These are phyloP conservation scores for Euplagia quadripunctaria DNA, from an alignment of 2,888 invertebrate species.

Conservation along the genomic window DNA sequence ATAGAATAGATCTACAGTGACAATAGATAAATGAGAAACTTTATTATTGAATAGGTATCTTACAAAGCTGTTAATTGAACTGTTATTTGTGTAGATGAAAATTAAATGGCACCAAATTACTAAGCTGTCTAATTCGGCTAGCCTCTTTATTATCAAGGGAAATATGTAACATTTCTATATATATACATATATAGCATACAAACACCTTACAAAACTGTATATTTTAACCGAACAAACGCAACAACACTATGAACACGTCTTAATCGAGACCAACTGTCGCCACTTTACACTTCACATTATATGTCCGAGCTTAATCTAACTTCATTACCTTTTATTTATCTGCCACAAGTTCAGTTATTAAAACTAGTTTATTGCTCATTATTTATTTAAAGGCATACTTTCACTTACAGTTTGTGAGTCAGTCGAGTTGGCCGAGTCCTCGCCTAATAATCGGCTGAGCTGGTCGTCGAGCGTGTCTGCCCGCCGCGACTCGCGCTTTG, in stretches of 20 bases:
- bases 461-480: constrained; percentile 70
- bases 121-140: constrained; percentile 42
- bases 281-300: constrained; percentile 66
- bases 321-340: constrained; percentile 61
- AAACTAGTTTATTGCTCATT: constrained; percentile 71
- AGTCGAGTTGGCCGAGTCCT: constrained; percentile 73
- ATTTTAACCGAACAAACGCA: constrained; percentile 54
- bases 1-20: neutral
- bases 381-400: constrained; percentile 77
- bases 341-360: constrained; percentile 46
- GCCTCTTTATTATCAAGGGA: constrained; percentile 56
- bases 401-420: constrained; percentile 79
- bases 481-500: constrained; percentile 64
- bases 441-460: constrained; percentile 74
- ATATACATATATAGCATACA: constrained; percentile 54
- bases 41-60: constrained; percentile 3
- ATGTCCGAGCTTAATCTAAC: constrained; percentile 62
- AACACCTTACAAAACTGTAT: constrained; percentile 57
- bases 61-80: constrained; percentile 16
- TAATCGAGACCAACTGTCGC: constrained; percentile 44
- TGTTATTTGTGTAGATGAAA: constrained; percentile 21
- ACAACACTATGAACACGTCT: constrained; percentile 54
- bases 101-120: constrained; percentile 43
- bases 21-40: neutral
- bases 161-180: constrained; percentile 34